These are phyloP conservation scores for Anableps anableps DNA, from an alignment of 2,797 vertebrate species.

Conservation along the genomic window DNA sequence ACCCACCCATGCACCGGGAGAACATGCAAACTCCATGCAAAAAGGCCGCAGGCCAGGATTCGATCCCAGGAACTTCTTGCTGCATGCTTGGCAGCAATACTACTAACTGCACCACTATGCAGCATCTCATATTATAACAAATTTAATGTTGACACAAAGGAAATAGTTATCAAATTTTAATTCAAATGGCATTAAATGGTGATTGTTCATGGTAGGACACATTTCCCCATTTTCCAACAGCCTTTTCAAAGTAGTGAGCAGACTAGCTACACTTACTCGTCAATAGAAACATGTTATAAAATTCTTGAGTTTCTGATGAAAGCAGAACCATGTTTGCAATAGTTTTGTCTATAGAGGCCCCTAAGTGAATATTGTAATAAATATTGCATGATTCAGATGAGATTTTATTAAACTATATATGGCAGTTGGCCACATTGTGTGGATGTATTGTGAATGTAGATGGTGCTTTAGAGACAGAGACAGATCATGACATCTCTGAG, in stretches of 20 bases:
- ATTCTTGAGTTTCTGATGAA: slow-evolving; percentile 16
- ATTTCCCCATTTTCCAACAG: background rate
- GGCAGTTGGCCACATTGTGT: slow-evolving; percentile 57
- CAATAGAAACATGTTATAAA: background rate
- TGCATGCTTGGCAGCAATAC: no score
- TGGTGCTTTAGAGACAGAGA: slow-evolving; percentile 56
- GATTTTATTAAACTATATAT: slow-evolving; percentile 62
- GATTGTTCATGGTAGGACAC: background rate
- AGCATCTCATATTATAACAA: no score
- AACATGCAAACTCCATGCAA: no score
- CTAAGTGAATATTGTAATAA: slow-evolving; percentile 51
- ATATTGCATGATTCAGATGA: slow-evolving; percentile 69
- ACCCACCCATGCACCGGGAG: no score
- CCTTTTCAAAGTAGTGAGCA: slow-evolving; percentile 6
- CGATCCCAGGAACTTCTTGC: no score
- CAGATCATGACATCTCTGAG: slow-evolving; percentile 55
- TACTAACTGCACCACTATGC: no score
- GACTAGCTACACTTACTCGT: background rate
- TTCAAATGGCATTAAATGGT: background rate
- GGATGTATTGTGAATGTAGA: slow-evolving; percentile 48
- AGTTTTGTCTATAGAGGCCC: slow-evolving; percentile 48
- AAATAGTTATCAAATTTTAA: background rate
- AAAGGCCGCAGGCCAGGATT: no score
- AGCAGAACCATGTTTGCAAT: slow-evolving; percentile 35
- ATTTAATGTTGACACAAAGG: no score